These are phyloP conservation scores for Gymnodraco acuticeps DNA, from an alignment of 2,797 vertebrate genomes.

Conservation along the genomic window DNA sequence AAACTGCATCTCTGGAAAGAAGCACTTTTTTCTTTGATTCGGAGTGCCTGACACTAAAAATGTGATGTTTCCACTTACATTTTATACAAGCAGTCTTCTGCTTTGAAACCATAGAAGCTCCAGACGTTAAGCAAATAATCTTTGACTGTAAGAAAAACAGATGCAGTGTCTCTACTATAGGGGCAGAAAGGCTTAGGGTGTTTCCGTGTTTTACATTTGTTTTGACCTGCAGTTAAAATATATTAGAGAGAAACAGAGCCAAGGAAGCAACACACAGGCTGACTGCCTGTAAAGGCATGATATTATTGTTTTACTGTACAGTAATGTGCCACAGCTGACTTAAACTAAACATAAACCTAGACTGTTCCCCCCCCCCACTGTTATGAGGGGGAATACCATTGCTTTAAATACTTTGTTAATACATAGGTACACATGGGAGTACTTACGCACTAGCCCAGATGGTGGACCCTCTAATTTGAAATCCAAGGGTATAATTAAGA, in stretches of 20 bases:
- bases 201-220: constrained; percentile 19
- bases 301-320: constrained; percentile 66
- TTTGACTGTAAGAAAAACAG: not conserved
- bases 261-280: constrained; percentile 18
- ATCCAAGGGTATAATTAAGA: constrained; percentile 96
- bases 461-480: constrained; percentile 95
- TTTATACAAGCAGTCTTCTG: not conserved
- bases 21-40: not conserved
- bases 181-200: not conserved
- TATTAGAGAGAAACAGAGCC: constrained; percentile 23
- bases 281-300: constrained; percentile 31
- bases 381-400: constrained; percentile 81
- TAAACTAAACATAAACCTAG: constrained; percentile 66
- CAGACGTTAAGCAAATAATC: not conserved
- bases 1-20: not conserved
- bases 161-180: not conserved
- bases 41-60: not conserved
- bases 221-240: constrained; percentile 29
- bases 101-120: not conserved
- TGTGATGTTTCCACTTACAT: constrained; percentile 1
- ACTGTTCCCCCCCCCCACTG: constrained; percentile 43
- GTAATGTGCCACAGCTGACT: constrained; percentile 70
- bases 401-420: constrained; percentile 88
- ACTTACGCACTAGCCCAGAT: constrained; percentile 94
- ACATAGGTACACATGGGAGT: constrained; percentile 95